Conservation (phyloP, 2,113 vertebrate species). For the Zosterops borbonicus region DNA sequence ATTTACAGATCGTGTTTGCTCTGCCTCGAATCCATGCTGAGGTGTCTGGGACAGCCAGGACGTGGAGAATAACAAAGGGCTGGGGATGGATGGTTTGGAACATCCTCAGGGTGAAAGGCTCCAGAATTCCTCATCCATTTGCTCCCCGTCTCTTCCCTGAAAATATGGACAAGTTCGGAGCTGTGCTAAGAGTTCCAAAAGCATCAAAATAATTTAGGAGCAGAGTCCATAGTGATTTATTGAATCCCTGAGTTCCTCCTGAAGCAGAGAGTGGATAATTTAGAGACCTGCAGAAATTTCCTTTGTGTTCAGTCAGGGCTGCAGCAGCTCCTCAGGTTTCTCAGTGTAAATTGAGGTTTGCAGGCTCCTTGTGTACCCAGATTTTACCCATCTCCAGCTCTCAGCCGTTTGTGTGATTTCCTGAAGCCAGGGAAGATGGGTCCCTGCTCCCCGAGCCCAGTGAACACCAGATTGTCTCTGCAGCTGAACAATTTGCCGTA, state of each 20-base stretch:
- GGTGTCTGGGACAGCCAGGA: not conserved
- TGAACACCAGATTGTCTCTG: not conserved
- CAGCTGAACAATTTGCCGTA: slow-evolving; percentile 8
- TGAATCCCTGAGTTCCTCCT: not conserved
- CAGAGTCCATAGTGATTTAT: not conserved
- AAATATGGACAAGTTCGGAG: not conserved
- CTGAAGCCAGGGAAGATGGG: not conserved
- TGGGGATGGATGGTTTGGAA: not conserved
- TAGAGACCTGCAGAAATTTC: not conserved
- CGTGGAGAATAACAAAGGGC: not conserved
- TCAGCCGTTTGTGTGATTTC: not conserved
- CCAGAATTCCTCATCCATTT: not conserved
- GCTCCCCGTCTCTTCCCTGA: not conserved
- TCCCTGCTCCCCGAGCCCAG: not conserved
- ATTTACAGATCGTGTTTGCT: not conserved
- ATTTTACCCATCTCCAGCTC: not conserved
- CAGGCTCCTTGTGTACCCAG: not conserved
- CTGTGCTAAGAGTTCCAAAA: not conserved
- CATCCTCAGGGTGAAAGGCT: not conserved
- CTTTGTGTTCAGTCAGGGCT: not conserved
- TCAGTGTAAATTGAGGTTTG: not conserved
- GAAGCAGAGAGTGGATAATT: not conserved
- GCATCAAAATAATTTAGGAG: not conserved
- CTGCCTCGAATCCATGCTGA: not conserved
- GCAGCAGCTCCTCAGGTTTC: not conserved